phyloP scores from a whole-genome alignment of 2,888 invertebrate genomes.

The Pollenia labialis region DNA sequence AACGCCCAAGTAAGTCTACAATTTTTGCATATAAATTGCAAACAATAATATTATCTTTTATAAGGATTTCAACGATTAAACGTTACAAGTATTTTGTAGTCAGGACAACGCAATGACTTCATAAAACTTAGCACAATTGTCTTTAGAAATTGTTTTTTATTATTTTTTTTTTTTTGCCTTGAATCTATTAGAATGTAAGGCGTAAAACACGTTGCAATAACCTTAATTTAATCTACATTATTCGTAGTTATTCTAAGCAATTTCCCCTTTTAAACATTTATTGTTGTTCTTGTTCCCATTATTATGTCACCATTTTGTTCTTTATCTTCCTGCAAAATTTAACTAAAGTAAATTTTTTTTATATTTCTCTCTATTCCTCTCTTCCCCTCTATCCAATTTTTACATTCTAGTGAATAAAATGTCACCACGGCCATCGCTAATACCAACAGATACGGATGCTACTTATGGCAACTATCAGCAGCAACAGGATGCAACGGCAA shows the following conservation, averaged over 20 bases:
- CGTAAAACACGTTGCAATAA: slow-evolving; percentile 35
- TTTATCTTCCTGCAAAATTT: slow-evolving; percentile 14
- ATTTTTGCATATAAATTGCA: slow-evolving; percentile 48
- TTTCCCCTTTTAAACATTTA: slow-evolving; percentile 15
- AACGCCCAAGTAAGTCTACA: background rate
- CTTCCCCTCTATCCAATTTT: slow-evolving; percentile 39
- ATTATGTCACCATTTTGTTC: slow-evolving; percentile 21
- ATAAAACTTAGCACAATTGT: slow-evolving; percentile 30
- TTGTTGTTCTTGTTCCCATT: slow-evolving; percentile 25
- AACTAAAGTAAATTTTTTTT: slow-evolving; percentile 3
- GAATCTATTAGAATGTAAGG: background rate
- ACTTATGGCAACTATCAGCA: slow-evolving; percentile 78
- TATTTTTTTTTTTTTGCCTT: background rate
- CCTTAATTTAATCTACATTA: slow-evolving; percentile 68
- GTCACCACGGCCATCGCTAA: slow-evolving; percentile 87
- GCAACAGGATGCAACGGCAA: slow-evolving; percentile 83
- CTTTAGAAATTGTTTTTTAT: background rate
- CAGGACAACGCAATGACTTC: slow-evolving; percentile 17
- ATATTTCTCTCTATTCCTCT: background rate
- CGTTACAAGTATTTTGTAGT: slow-evolving; percentile 23
- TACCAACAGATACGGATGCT: slow-evolving; percentile 84
- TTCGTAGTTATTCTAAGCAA: slow-evolving; percentile 53
- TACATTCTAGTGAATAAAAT: slow-evolving; percentile 88
- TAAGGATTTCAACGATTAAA: background rate
- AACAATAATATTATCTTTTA: slow-evolving; percentile 48